Base-by-base conservation (phyloP, 2,888 invertebrate genomes). In the Drosophila crucigera region DNA sequence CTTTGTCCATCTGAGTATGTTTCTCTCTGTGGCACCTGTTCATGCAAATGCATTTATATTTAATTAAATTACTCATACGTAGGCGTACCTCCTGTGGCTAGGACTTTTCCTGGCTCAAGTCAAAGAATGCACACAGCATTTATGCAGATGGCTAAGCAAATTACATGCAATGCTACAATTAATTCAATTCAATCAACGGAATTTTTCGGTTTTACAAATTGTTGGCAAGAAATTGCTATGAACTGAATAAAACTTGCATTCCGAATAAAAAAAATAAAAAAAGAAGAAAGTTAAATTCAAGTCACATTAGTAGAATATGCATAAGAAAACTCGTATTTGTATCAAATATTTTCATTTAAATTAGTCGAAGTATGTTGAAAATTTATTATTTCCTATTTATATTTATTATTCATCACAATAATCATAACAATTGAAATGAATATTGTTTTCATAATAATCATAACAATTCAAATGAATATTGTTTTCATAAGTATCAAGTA, bases 71-170 rank as follows among this genome's bases (percentile, higher is more conserved):
- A 61, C 52, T 72, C 39, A 33, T 37, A 52, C 54, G 39, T 41
- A 61, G 25, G 50, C 55, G 55, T 31, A 37, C 72, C 37, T 62
- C 31, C 52, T 65, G 52, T 71, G 39, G 41, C 60, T 22, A 73
- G 52, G 56, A 35, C 39, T 50, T 50, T 30, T 3, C 7, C 41
- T 50, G 47, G 11, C 33, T 47, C 7, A 60, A 55, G 47, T 56
- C 52, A 59, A 65, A 54, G 49, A 37, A 22, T 30, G 25, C 52
- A 72, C 39, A 16, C 73, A 64, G 41, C 53, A 39, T 63, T 73
- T 73, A 65, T 73, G 65, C 72, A 72, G 54, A 50, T 72, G 59
- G 53, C 47, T 59, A 33, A 65, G 53, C 64, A 72, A 73, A 53
- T 61, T 72, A 55, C 25, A 31, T 33, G 49, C 54, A 30, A 37